A percentile compares a stretch with the other conserved stretches of the same genome.
phyloP scores from a whole-genome alignment of 2,888 invertebrate species.

The Mimachlamys varia region DNA sequence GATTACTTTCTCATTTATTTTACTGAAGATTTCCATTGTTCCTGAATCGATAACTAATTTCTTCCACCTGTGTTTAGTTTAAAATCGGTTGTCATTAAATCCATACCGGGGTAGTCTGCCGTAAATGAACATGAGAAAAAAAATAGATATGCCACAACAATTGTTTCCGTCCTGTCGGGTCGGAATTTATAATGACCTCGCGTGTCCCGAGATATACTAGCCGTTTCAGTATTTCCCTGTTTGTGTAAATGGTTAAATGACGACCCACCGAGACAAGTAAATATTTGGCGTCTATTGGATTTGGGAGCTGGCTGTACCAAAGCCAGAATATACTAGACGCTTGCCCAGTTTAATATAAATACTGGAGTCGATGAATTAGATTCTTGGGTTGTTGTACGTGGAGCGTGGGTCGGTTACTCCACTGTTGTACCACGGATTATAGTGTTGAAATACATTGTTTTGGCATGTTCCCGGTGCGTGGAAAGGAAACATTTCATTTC shows the following conservation, averaged over 20 bases:
- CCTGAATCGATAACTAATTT: too few relatives aligned
- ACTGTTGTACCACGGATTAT: background rate
- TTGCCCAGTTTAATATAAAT: slow-evolving; percentile 31
- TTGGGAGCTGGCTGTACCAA: background rate
- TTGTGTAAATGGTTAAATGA: background rate
- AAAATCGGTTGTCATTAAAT: background rate
- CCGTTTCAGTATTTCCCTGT: background rate
- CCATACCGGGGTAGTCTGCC: background rate
- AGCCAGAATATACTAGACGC: background rate
- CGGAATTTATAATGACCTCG: background rate
- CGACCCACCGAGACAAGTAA: background rate
- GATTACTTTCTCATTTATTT: too few relatives aligned
- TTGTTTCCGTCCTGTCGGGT: background rate
- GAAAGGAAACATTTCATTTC: background rate
- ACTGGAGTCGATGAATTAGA: slow-evolving; percentile 15
- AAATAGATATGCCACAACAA: background rate
- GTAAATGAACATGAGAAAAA: background rate
- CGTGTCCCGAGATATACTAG: background rate
- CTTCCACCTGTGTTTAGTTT: too few relatives aligned
- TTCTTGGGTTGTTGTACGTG: background rate
- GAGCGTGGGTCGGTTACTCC: background rate
- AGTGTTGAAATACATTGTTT: background rate
- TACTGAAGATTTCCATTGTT: too few relatives aligned
- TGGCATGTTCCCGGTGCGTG: background rate
- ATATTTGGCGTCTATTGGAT: slow-evolving; percentile 24